These are phyloP conservation scores for Parapsyche elsis DNA, from an alignment of 1,140 invertebrate species.

Conservation along the genomic window DNA sequence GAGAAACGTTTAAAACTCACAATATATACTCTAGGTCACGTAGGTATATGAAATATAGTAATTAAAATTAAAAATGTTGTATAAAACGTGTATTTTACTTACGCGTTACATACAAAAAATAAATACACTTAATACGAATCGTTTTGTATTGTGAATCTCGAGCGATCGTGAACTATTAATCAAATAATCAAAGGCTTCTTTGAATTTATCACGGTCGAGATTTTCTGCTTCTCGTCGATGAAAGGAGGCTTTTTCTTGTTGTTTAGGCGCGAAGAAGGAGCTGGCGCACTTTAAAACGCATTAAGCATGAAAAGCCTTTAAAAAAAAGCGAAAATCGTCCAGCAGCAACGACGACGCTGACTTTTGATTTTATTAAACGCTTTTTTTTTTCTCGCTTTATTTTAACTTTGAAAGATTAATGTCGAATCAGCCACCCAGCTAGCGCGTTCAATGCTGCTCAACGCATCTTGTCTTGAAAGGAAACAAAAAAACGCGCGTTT, in stretches of 20 bases:
- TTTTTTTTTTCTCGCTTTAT: too few species aligned
- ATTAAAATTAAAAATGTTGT: too few species aligned
- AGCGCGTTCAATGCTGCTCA: background rate
- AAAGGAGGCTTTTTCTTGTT: conserved; percentile 15
- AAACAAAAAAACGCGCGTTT: too few species aligned
- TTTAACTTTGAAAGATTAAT: conserved; percentile 39
- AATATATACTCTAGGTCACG: too few species aligned
- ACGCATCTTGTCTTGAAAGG: too few species aligned
- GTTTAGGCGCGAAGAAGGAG: background rate
- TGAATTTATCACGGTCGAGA: conserved; percentile 12
- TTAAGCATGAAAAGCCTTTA: conserved; percentile 51
- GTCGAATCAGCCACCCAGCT: conserved; percentile 51
- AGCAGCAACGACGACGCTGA: background rate
- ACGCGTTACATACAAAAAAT: too few species aligned
- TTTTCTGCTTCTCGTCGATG: conserved; percentile 3
- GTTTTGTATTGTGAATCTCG: too few species aligned
- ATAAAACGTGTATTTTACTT: too few species aligned
- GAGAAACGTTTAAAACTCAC: background rate
- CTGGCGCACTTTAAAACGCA: conserved; percentile 49
- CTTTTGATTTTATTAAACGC: conserved; percentile 5
- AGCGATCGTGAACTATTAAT: conserved; percentile 4
- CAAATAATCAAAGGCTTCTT: background rate
- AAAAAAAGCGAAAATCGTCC: background rate
- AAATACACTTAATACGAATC: too few species aligned
- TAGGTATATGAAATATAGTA: too few species aligned